These are phyloP conservation scores for Drosophila formosana DNA, from an alignment of 2,888 invertebrate species.

Conservation along the genomic window DNA sequence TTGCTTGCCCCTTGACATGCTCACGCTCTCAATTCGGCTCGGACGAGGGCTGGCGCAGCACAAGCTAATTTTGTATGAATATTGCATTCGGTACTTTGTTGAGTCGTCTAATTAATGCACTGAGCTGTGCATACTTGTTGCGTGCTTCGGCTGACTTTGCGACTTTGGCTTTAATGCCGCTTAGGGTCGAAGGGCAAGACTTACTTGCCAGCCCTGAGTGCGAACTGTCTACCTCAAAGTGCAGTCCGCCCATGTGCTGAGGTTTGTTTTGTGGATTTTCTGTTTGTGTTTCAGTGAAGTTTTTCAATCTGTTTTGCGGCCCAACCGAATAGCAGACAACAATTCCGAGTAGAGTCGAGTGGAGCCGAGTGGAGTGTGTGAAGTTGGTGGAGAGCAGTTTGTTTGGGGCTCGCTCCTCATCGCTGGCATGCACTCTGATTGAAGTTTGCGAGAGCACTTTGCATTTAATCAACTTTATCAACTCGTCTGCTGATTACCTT, in stretches of 20 bases:
- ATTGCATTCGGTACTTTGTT: neutral
- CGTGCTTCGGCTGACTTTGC: neutral
- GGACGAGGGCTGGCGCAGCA: neutral
- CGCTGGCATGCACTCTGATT: slow-evolving; percentile 27
- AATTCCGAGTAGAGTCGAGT: neutral
- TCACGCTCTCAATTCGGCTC: neutral
- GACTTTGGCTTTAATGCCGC: neutral
- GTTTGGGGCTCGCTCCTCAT: neutral
- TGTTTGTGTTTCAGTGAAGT: slow-evolving; percentile 54
- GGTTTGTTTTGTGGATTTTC: slow-evolving; percentile 39
- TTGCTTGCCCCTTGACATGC: slow-evolving; percentile 36
- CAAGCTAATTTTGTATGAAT: neutral
- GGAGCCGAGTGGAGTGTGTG: too few species aligned
- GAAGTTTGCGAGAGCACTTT: slow-evolving; percentile 43
- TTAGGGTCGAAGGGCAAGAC: neutral
- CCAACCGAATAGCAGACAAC: neutral
- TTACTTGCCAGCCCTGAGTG: neutral
- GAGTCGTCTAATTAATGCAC: neutral
- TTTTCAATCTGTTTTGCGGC: slow-evolving; percentile 60
- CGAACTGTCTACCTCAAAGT: slow-evolving; percentile 13
- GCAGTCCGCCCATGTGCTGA: slow-evolving; percentile 20
- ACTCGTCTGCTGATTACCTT: slow-evolving; percentile 49
- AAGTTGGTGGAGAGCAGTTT: neutral
- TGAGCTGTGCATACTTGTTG: neutral
- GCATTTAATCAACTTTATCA: slow-evolving; percentile 65